Evolutionary conservation across 2,888 invertebrate genomes (phyloP).

Genomic region (Drosophila leonis): DNA sequence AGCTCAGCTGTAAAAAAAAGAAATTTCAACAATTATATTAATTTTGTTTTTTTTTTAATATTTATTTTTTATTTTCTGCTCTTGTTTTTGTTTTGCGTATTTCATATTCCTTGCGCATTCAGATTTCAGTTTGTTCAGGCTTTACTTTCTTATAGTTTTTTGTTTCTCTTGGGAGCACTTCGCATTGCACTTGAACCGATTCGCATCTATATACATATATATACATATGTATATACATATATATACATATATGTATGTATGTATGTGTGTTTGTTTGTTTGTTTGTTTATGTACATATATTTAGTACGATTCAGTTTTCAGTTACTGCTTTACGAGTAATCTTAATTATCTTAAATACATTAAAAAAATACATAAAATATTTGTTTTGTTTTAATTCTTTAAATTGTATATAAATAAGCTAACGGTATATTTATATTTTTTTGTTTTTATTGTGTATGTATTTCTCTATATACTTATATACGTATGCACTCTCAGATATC

Average conservation of each 20-base stretch:
- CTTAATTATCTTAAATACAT: conserved; percentile 78
- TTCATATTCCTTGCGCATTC: conserved; percentile 68
- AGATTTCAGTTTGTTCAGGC: conserved; percentile 45
- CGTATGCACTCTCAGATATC: conserved; percentile 52
- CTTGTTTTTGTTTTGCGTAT: conserved; percentile 32
- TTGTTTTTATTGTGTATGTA: conserved; percentile 52
- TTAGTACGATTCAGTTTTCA: conserved; percentile 41
- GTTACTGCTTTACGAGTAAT: conserved; percentile 57
- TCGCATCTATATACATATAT: conserved; percentile 9
- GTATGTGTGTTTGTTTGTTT: conserved; percentile 12
- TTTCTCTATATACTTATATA: conserved; percentile 62
- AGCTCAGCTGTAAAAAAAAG: background rate
- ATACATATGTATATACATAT: conserved; percentile 1
- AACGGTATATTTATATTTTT: conserved; percentile 67
- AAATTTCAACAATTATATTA: background rate
- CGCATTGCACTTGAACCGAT: conserved; percentile 51
- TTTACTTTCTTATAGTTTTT: conserved; percentile 28
- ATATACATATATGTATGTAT: conserved; percentile 20
- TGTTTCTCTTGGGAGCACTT: conserved; percentile 27
- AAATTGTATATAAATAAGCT: conserved; percentile 74
- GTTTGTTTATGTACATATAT: conserved; percentile 23
- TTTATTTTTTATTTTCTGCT: conserved; percentile 26
- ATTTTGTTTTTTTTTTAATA: conserved; percentile 9
- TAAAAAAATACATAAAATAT: conserved; percentile 78
- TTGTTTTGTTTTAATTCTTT: conserved; percentile 48